Percentiles rank a stretch among this genome's conserved stretches.
Evolutionary conservation across 1,140 invertebrate genomes (phyloP).

Genomic region (Neelides sp.): DNA sequence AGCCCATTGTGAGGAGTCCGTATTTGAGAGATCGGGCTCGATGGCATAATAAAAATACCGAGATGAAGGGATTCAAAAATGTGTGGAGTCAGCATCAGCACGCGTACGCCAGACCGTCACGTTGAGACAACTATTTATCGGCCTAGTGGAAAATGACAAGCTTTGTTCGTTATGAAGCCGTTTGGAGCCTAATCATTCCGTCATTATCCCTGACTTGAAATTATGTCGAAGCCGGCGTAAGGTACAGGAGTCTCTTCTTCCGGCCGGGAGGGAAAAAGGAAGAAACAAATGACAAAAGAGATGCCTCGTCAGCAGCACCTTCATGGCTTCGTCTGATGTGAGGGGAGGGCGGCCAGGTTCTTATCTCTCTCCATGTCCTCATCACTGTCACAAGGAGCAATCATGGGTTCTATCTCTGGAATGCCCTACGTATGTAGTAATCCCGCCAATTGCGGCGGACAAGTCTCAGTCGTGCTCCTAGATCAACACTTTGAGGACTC

Average conservation of each 20-base stretch:
- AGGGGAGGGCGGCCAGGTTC: neutral
- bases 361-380: constrained; percentile 20
- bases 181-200: constrained; percentile 24
- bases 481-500: too few relatives aligned
- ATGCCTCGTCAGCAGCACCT: constrained; percentile 17
- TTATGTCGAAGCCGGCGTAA: neutral
- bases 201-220: constrained; percentile 16
- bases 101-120: constrained; percentile 10
- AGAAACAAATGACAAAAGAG: constrained; percentile 19
- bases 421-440: constrained; percentile 11
- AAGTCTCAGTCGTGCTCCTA: constrained; percentile 11
- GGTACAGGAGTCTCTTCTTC: neutral
- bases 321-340: neutral
- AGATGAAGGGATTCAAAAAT: too few relatives aligned
- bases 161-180: constrained; percentile 29
- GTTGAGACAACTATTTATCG: constrained; percentile 22
- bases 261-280: constrained; percentile 2
- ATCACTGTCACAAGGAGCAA: constrained; percentile 16
- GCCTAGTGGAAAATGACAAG: constrained; percentile 25
- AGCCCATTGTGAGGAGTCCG: too few relatives aligned
- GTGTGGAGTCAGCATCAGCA: constrained; percentile 14
- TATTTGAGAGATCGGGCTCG: too few relatives aligned
- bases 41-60: too few relatives aligned
- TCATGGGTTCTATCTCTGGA: constrained; percentile 6
- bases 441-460: constrained; percentile 18